Base-by-base conservation (phyloP, 2,797 vertebrate genomes). In the Urophycis tenuis region DNA sequence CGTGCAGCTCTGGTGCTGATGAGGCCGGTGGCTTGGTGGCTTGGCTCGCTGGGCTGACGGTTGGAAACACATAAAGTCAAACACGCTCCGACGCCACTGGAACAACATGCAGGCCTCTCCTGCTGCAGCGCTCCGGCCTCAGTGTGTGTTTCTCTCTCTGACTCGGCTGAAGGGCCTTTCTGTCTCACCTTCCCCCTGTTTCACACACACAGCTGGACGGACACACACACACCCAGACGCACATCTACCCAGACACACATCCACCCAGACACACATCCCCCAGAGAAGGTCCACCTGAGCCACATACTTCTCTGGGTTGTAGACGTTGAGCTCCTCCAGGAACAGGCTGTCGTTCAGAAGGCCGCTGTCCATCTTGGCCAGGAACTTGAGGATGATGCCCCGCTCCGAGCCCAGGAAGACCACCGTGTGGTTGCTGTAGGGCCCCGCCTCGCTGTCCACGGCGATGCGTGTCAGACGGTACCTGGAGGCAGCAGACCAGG, bases 351-450 rank as follows among this genome's bases (percentile, higher is more conserved):
- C 96, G 77, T 96, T 99, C 83, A 99, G 94, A 86, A 96, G 94
- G 86, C 96, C 96, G n/a, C 90, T 95, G 90, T 91, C 95, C 90
- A 95, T 95, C 86, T 94, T 95, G 85, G 96, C 96, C 91, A 99
- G 91, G 88, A 99, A 99, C 90, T 99, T 99, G 86, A 99, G 92
- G 86, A 99, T 92, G 88, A 99, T 96, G 86, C 98, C 98, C 83
- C 95, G 97, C 88, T 99, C 98, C 0, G 98, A 99, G 77, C 97
- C 98, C 90, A 99, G 91, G 89, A 97, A 99, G 87, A 99, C 95
- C 74, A 99, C 95, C 0, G 97, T 99, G 85, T 97, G 94, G 89
- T 98, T 99, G 81, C 92, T 93, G 87, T 96, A 85, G 0, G 98
- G 96, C 0, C 98, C 97, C 1, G 97, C 98, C 53, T 94, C 85